phyloP scores from a whole-genome alignment of 2,888 invertebrate genomes.

The Coremacera marginata region DNA sequence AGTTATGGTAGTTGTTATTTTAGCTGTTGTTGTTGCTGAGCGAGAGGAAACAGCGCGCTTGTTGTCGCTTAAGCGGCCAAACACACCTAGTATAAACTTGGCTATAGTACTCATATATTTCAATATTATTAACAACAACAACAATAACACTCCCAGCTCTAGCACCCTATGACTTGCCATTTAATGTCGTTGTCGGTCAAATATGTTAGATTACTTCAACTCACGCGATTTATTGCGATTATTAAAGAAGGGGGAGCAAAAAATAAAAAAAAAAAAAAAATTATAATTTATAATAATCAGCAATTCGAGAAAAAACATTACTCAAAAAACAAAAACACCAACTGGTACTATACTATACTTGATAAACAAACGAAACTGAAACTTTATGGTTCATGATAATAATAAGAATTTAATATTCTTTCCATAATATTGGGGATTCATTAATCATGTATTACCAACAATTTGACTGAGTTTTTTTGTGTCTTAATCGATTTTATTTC shows the following conservation, averaged over 20 bases:
- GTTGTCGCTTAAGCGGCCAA: background rate
- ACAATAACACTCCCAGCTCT: too few species aligned
- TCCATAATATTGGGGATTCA: too few species aligned
- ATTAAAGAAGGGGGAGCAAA: background rate
- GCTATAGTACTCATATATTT: background rate
- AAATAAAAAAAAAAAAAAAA: slow-evolving; percentile 36
- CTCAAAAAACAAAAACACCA: background rate
- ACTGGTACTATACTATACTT: too few species aligned
- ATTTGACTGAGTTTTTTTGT: too few species aligned
- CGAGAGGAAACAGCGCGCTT: slow-evolving; percentile 22
- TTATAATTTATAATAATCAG: slow-evolving; percentile 39
- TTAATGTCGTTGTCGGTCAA: slow-evolving; percentile 57
- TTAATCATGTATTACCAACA: too few species aligned
- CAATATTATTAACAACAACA: too few species aligned
- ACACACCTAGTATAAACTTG: too few species aligned
- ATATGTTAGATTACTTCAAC: slow-evolving; percentile 58
- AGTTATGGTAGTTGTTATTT: slow-evolving; percentile 57
- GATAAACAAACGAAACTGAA: too few species aligned
- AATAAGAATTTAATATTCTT: too few species aligned
- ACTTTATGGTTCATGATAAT: too few species aligned
- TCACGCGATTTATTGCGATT: slow-evolving; percentile 55
- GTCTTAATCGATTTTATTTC: too few species aligned
- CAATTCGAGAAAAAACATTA: background rate
- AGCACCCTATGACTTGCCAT: slow-evolving; percentile 30
- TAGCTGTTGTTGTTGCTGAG: slow-evolving; percentile 41